phyloP scores from a whole-genome alignment of 1,140 invertebrate genomes.

The Chymomyza costata region DNA sequence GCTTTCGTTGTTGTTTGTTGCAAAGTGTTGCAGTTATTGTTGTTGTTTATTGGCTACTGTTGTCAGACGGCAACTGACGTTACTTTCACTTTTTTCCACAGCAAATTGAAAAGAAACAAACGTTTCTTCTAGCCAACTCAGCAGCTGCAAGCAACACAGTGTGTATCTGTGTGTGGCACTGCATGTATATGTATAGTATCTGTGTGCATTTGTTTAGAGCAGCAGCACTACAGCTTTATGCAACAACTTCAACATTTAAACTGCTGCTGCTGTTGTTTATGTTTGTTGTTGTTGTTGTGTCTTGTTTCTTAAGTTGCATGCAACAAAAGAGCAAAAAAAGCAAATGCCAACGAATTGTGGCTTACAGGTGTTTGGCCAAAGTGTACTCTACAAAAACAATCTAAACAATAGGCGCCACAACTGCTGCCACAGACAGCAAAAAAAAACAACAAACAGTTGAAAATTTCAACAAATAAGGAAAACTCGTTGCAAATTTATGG shows the following conservation, averaged over 20 bases:
- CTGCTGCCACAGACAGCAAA: constrained; percentile 23
- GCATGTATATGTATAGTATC: constrained; percentile 1
- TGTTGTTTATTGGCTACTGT: constrained; percentile 64
- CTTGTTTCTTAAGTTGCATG: constrained; percentile 6
- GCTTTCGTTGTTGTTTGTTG: constrained; percentile 22
- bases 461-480: constrained; percentile 15
- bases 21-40: constrained; percentile 22
- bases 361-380: constrained; percentile 60
- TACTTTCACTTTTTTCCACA: constrained; percentile 62
- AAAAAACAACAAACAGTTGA: constrained; percentile 10
- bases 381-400: constrained; percentile 4
- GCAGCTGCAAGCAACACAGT: too few species aligned
- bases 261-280: constrained; percentile 43
- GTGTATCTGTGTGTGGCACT: neutral
- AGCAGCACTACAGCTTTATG: constrained; percentile 51
- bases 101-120: constrained; percentile 41
- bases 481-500: constrained; percentile 35
- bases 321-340: constrained; percentile 9
- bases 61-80: neutral
- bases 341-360: constrained; percentile 56
- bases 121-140: constrained; percentile 55
- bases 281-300: constrained; percentile 13
- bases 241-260: constrained; percentile 66
- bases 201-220: constrained; percentile 34
- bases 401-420: constrained; percentile 34